Evolutionary conservation across 2,113 vertebrate species (phyloP).

Genomic region (Hydrochoerus hydrochaeris): DNA sequence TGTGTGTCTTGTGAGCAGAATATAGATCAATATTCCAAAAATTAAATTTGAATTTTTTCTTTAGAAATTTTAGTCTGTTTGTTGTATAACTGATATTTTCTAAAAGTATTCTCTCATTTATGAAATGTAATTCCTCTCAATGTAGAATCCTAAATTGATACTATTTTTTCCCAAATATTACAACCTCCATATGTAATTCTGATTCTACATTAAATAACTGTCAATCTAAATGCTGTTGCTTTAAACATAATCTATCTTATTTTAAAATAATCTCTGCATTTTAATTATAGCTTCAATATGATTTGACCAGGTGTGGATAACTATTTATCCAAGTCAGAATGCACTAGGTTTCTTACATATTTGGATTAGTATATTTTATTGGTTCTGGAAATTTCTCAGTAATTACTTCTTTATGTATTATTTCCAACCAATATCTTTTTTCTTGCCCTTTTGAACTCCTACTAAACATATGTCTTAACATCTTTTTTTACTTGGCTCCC

Average conservation of each 20-base stretch:
- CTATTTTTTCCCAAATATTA: not conserved
- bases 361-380: not conserved
- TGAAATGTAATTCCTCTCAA: not conserved
- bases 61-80: not conserved
- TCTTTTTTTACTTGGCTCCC: not conserved
- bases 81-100: not conserved
- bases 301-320: not conserved
- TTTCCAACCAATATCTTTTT: not conserved
- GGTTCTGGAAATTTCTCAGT: constrained; percentile 8
- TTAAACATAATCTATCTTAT: not conserved
- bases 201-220: not conserved
- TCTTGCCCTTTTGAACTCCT: not conserved
- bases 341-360: not conserved
- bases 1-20: not conserved
- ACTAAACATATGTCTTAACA: not conserved
- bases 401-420: not conserved
- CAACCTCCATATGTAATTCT: not conserved
- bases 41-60: not conserved
- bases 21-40: not conserved
- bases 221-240: not conserved
- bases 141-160: not conserved
- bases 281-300: not conserved
- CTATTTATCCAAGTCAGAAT: not conserved
- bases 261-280: not conserved
- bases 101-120: not conserved